These are phyloP conservation scores for Anser cygnoides DNA, from an alignment of 2,113 vertebrate genomes.

Conservation along the genomic window DNA sequence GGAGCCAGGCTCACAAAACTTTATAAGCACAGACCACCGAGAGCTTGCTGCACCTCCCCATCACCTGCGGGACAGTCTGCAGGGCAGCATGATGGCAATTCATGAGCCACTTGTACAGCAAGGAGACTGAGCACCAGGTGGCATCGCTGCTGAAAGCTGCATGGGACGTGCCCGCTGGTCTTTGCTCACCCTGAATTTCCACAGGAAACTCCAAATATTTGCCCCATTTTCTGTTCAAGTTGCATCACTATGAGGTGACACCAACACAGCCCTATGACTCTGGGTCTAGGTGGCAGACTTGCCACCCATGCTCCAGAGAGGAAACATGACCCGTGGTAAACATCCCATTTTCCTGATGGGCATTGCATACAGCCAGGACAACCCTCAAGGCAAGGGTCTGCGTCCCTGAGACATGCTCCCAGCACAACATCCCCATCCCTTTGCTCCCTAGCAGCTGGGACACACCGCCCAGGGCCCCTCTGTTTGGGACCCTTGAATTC, in stretches of 20 bases:
- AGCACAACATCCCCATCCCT: background rate
- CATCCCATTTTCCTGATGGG: background rate
- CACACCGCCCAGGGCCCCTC: background rate
- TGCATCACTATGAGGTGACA: background rate
- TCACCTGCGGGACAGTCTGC: accelerated
- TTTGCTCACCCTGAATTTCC: background rate
- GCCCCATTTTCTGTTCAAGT: background rate
- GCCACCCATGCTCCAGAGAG: background rate
- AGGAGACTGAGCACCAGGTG: background rate
- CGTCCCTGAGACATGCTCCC: background rate
- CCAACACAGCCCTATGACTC: background rate
- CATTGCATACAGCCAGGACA: background rate
- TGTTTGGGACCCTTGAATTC: background rate
- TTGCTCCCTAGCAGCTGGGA: background rate
- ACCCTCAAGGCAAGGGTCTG: background rate
- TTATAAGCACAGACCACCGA: accelerated
- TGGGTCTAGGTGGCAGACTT: background rate
- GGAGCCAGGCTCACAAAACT: background rate
- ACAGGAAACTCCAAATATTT: background rate
- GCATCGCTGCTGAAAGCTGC: background rate
- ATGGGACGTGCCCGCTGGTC: background rate
- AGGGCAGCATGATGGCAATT: background rate
- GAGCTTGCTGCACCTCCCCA: background rate
- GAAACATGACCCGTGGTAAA: background rate
- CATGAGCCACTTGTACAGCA: background rate